Conservation (phyloP, 1,140 invertebrate species). For the Glossosoma conforme region DNA sequence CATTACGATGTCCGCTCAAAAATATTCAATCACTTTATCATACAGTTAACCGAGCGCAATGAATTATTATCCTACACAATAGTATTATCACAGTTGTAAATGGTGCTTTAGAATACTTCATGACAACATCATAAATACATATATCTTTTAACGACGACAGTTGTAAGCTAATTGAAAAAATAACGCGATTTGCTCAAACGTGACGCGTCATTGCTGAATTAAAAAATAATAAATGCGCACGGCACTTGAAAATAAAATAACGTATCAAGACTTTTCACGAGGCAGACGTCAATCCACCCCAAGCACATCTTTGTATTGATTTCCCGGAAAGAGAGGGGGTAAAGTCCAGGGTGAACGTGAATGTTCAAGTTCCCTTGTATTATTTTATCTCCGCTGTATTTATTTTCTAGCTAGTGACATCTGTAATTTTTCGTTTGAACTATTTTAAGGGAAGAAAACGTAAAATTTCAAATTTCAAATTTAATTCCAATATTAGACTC, state of each 20-base stretch:
- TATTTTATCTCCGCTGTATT: conserved; percentile 14
- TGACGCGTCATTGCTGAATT: neutral
- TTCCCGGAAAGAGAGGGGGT: conserved; percentile 20
- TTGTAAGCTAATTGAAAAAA: neutral
- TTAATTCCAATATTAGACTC: neutral
- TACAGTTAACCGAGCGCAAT: neutral
- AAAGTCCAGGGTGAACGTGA: conserved; percentile 17
- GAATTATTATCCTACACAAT: neutral
- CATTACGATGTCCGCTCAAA: neutral
- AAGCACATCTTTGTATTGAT: conserved; percentile 29
- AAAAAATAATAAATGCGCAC: neutral
- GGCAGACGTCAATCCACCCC: conserved; percentile 22
- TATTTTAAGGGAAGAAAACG: neutral
- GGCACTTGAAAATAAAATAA: neutral
- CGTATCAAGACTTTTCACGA: conserved; percentile 19
- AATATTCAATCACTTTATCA: neutral
- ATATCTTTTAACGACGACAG: neutral
- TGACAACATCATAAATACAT: conserved; percentile 19
- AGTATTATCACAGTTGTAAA: neutral
- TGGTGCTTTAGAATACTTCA: neutral
- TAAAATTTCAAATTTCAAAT: neutral
- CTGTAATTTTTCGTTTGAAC: conserved; percentile 1
- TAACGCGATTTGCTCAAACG: neutral
- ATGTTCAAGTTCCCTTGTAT: conserved; percentile 7
- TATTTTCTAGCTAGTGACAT: conserved; percentile 7